Base-by-base conservation (phyloP, 2,888 invertebrate species). In the Linnaemya vulpina region DNA sequence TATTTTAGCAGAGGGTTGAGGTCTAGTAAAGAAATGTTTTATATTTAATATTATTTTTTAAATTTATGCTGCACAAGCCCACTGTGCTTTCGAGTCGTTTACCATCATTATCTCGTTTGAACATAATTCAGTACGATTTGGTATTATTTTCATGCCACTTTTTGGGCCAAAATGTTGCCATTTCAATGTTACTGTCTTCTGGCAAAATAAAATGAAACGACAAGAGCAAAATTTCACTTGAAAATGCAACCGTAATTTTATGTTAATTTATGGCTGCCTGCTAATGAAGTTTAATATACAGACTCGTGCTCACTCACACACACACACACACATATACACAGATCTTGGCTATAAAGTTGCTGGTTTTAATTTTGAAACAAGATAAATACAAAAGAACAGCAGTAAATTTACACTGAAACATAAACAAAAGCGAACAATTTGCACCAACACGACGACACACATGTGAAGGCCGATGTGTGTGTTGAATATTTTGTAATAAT, bases 181-280 rank as follows among this genome's bases (percentile, higher is more conserved):
- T 38, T 75, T 46, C 53, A 11, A 13, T 55, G 22, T 49, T 63
- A 1, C 30, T 49, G 58, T 53, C 53, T 67, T 1, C 20, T 17
- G 40, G 17, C 65, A 62, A 0, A 70, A 53, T 55, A 60, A 22
- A 46, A 51, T 35, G 67, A n/a, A 65, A 25, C 40, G 13, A 67
- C 40, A 35, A 65, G 17, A 58, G 25, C 43, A 20, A 25, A 67
- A 25, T 46, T 76, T 60, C 60, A 30, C 46, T 65, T 10, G 13
- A 70, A 68, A 73, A 71, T 77, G 75, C 65, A 65, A 51, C 75
- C 71, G 80, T 76, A 84, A 84, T 84, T 84, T 84, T 43, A 71
- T 80, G 79, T 80, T 76, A 84, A 84, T 84, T 84, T 84, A 84
- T 84, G 63, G 71, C 58, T 71, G 35, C 60, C 55, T 75, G 58